Evolutionary conservation across 2,888 invertebrate genomes (phyloP), one percentile per base, ranked within the genome.

Genomic region (Salpingus planirostris): DNA sequence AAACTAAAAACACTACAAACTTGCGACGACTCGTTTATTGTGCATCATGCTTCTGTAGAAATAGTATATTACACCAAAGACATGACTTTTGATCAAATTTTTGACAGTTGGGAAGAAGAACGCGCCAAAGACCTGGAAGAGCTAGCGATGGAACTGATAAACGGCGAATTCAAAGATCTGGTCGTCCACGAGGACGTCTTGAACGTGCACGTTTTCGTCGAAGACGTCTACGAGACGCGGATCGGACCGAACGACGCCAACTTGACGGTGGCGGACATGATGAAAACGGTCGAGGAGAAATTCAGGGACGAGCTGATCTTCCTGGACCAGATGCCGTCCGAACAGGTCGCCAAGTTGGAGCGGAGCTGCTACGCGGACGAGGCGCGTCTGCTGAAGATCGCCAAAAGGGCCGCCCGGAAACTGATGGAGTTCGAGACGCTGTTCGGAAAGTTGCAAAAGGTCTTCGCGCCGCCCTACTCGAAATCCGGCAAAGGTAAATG

Each of bases 191-290:
- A 67, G 18, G 69, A 73, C 6, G 69, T 75, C 15, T 59, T 79
- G 12, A 71, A 73, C 51, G 56, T 79, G 21, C 61, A 67, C 38
- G 64, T 74, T 4, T 73, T 73, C 51, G 67, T 80, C 31, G 75
- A 79, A 52, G 78, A 77, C 52, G 70, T 76, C 15, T 80, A 72
- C 52, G 76, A 78, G 55, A 69, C 67, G 25, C 63, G 77, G 23
- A 65, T 73, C 13, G 68, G 64, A 1, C 69, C 74, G 7, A 76
- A 73, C 49, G 74, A 76, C 22, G 68, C 71, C 3, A 72, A 73
- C 48, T 60, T 74, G 37, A 68, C 68, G 27, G 66, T 73, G 31
- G 57, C 65, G 29, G 60, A 68, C 4, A 71, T 77, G 65, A 75
- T 78, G 57, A 70, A 66, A 46, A 65, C 66, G 29, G 66, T 80